Base-by-base conservation (phyloP, 2,113 vertebrate species). In the Antechinus stuartii region DNA sequence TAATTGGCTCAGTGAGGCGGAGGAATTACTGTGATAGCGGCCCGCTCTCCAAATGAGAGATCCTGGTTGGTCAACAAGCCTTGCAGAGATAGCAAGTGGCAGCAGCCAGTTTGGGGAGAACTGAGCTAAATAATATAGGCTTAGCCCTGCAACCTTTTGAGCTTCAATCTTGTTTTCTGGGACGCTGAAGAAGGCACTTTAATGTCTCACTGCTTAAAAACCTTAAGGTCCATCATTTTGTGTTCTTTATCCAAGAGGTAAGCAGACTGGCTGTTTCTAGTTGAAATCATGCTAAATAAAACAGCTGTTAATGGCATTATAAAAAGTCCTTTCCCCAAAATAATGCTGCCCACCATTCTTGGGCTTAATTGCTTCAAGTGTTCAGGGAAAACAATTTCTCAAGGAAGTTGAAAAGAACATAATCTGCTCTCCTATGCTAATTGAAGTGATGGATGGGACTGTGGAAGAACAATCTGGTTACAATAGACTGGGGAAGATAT, bases 381-480 rank as follows among this genome's bases (percentile, higher is more conserved):
- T 53, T 91, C 91, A 95, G 94, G 90, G 92, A 55, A 94, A 93
- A 95, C 93, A 35, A 56, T 91, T 91, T 94, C 93, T 91, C 94
- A 95, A 89, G 25, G 93, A 46, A 94, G 96, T 92, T 91, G 93
- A 95, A 95, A 95, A 68, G 68, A 76, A 91, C 23, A 50, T 91
- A 95, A 93, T 92, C 35, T 90, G 91, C 95, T 53, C 84, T 19
- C 5, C n/a, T 95, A 2, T 90, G 57, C 16, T 92, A 94, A n/a
- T 9, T 90, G 56, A 91, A 94, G 97, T 97, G 96, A 97, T 97
- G 95, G 95, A 97, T 97, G 95, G 89, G 49, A 61, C 95, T 93
- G 46, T n/a, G 30, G 89, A 94, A 94, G 92, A 93, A 95, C 61
- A 96, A 47, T 50, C 89, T 94, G 94, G 94, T 90, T 95, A 97